phyloP scores from a whole-genome alignment of 1,140 invertebrate species.

The Acromyrmex heyeri region DNA sequence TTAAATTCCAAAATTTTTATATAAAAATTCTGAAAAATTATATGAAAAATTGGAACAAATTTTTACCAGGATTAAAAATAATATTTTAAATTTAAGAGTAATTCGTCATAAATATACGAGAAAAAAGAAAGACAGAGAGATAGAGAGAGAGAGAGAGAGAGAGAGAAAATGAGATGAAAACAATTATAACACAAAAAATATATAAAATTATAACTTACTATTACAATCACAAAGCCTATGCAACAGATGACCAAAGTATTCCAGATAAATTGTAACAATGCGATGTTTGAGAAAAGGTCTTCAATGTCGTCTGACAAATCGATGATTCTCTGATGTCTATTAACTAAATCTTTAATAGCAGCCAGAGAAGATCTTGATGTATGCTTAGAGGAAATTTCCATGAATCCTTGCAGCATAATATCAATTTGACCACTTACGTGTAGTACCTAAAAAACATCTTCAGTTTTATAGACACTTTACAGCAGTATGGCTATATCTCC shows the following conservation, averaged over 20 bases:
- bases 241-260: slow-evolving; percentile 67
- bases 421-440: slow-evolving; percentile 64
- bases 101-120: neutral
- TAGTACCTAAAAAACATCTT: slow-evolving; percentile 54
- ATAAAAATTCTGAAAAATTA: no score
- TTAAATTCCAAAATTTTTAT: no score
- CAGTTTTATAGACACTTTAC: neutral
- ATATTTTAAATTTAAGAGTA: no score
- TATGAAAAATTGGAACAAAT: no score
- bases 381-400: slow-evolving; percentile 8
- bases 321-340: slow-evolving; percentile 61
- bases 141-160: neutral
- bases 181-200: neutral
- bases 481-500: neutral
- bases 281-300: slow-evolving; percentile 58
- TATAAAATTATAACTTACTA: slow-evolving; percentile 42
- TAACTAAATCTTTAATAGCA: slow-evolving; percentile 48
- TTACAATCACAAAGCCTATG: slow-evolving; percentile 56
- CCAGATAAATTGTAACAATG: slow-evolving; percentile 60
- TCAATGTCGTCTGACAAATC: slow-evolving; percentile 51
- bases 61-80: no score
- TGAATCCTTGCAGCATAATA: slow-evolving; percentile 48
- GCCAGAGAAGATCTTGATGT: neutral
- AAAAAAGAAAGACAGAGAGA: neutral
- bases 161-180: neutral